phyloP scores from a whole-genome alignment of 2,888 invertebrate genomes.

The Xiphydria camelus region DNA sequence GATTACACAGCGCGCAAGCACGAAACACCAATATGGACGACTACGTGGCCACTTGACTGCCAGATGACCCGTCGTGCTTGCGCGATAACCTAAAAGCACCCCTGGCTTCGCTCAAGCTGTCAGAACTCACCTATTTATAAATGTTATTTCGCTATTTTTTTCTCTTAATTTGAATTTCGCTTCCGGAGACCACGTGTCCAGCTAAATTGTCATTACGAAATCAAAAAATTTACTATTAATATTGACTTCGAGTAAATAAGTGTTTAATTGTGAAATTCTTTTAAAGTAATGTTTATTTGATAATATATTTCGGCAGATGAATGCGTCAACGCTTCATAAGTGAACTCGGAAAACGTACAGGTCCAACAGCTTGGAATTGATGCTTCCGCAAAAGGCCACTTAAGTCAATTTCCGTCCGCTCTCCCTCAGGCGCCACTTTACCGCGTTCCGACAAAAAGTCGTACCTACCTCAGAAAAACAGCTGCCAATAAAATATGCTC shows the following conservation, averaged over 20 bases:
- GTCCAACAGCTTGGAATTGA: conserved; percentile 20
- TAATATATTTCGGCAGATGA: too few relatives aligned
- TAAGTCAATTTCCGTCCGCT: conserved; percentile 42
- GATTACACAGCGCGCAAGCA: conserved; percentile 31
- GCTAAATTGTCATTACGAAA: too few relatives aligned
- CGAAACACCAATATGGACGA: conserved; percentile 35
- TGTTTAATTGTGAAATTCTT: too few relatives aligned
- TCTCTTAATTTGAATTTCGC: too few relatives aligned
- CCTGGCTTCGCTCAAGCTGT: conserved; percentile 54
- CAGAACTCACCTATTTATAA: conserved; percentile 56
- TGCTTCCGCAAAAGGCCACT: conserved; percentile 43
- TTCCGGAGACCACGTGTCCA: too few relatives aligned
- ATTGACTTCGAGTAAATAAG: too few relatives aligned
- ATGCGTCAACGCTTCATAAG: too few relatives aligned
- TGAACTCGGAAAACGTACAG: conserved; percentile 9
- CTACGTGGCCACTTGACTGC: conserved; percentile 56
- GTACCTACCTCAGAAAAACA: conserved; percentile 27
- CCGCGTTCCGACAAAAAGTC: conserved; percentile 26
- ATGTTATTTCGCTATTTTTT: conserved; percentile 39
- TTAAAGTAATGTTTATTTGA: too few relatives aligned
- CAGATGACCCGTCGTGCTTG: conserved; percentile 56
- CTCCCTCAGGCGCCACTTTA: conserved; percentile 30
- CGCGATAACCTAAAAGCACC: conserved; percentile 57
- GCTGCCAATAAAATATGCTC: conserved; percentile 21
- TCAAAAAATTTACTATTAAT: too few relatives aligned